Percentiles rank a stretch among this genome's conserved stretches.
Evolutionary conservation across 2,113 vertebrate genomes (phyloP).

Genomic region (Fregetta grallaria): DNA sequence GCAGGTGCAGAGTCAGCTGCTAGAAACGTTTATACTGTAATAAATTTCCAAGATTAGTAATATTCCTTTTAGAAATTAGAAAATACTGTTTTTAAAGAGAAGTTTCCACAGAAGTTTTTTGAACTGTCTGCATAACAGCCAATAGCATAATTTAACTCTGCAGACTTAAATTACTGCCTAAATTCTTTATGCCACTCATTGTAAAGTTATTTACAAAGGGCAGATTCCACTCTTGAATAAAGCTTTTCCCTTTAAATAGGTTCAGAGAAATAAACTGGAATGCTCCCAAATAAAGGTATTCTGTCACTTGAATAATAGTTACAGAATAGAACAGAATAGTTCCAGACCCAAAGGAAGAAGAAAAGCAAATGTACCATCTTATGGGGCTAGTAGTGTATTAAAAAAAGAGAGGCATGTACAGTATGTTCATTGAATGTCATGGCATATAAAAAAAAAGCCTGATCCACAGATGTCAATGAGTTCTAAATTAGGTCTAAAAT

Average conservation of each 20-base stretch:
- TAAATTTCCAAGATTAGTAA: neutral
- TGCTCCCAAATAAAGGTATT: neutral
- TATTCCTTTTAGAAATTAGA: neutral
- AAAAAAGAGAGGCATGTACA: neutral
- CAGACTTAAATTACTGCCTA: neutral
- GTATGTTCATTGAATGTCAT: neutral
- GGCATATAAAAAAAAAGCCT: neutral
- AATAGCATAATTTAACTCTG: neutral
- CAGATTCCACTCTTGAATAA: neutral
- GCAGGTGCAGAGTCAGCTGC: neutral
- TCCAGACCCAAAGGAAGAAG: neutral
- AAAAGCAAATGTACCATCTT: neutral
- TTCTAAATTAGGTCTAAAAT: slow-evolving; percentile 26
- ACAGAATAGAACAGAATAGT: neutral
- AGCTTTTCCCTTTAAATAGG: neutral
- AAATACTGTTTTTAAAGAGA: neutral
- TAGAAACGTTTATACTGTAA: neutral
- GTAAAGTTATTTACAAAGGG: neutral
- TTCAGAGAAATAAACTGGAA: neutral
- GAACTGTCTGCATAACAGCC: neutral
- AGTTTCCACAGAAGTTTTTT: neutral
- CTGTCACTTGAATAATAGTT: neutral
- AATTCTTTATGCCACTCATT: neutral
- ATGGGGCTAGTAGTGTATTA: neutral
- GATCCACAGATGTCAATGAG: neutral